A percentile compares a stretch with the other conserved stretches of the same genome.
Evolutionary conservation across 2,797 vertebrate species (phyloP).

Genomic region (Alexandromys oeconomus): DNA sequence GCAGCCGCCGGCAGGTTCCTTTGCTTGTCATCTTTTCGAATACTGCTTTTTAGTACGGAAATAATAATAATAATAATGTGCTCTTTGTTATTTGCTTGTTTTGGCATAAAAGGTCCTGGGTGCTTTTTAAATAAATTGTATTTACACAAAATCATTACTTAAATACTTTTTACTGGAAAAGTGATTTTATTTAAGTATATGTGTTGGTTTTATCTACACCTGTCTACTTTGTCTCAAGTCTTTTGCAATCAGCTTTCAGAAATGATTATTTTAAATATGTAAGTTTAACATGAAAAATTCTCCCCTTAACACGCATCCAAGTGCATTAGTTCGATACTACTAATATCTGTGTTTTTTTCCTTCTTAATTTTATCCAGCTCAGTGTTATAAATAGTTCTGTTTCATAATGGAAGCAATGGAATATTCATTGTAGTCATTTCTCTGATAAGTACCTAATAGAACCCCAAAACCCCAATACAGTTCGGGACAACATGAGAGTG

Average conservation of each 20-base stretch:
- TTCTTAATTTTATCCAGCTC: neutral
- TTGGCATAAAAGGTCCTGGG: conserved; percentile 22
- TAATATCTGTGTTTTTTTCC: conserved; percentile 2
- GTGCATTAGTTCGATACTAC: neutral
- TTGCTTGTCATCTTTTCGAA: neutral
- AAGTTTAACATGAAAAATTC: conserved; percentile 4
- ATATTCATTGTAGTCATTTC: conserved; percentile 35
- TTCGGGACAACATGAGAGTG: neutral
- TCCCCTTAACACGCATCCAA: neutral
- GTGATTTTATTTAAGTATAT: conserved; percentile 18
- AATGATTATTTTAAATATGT: neutral
- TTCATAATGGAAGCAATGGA: conserved; percentile 47
- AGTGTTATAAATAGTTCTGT: conserved; percentile 20
- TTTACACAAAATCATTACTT: neutral
- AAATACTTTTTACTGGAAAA: neutral
- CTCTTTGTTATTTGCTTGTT: conserved; percentile 18
- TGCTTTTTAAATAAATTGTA: conserved; percentile 35
- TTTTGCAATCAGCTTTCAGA: neutral
- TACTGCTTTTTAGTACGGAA: conserved; percentile 1
- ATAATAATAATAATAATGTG: neutral
- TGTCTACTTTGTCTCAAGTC: neutral
- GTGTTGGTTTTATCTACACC: neutral
- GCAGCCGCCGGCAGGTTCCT: neutral
- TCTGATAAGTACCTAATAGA: conserved; percentile 28
- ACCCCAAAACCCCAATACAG: conserved; percentile 2